A percentile compares a stretch with the other conserved stretches of the same genome.
Conservation (phyloP, 2,888 invertebrate genomes). For the Agrilus biguttatus region DNA sequence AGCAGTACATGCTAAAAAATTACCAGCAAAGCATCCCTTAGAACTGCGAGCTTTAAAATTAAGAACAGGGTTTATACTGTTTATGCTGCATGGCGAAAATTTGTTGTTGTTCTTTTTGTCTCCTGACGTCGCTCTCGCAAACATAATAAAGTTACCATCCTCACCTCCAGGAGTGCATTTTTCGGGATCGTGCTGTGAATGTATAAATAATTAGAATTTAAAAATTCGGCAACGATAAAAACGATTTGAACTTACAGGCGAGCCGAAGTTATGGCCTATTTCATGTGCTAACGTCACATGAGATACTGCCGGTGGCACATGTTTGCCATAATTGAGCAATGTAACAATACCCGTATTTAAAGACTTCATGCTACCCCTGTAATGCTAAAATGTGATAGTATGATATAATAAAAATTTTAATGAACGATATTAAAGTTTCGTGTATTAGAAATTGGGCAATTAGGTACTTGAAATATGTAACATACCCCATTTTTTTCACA, state of each 20-base stretch:
- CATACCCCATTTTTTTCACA: conserved; percentile 93
- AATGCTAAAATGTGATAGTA: conserved; percentile 50
- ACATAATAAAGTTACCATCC: conserved; percentile 99
- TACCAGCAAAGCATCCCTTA: conserved; percentile 87
- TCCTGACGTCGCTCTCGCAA: conserved; percentile 94
- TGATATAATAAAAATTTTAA: conserved; percentile 1
- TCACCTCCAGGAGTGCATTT: conserved; percentile 88
- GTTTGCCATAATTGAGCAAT: conserved; percentile 91
- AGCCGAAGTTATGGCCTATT: conserved; percentile 98
- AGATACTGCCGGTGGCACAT: conserved; percentile 95
- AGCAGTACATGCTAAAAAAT: conserved; percentile 7
- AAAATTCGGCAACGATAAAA: too few species aligned
- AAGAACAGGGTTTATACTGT: conserved; percentile 82
- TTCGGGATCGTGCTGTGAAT: conserved; percentile 79
- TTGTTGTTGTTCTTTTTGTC: conserved; percentile 96
- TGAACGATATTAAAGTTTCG: background rate
- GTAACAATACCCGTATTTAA: conserved; percentile 98
- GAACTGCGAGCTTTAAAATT: conserved; percentile 80
- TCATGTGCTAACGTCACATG: conserved; percentile 98
- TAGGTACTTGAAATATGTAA: conserved; percentile 11
- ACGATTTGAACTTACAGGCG: conserved; percentile 54
- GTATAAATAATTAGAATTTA: conserved; percentile 3
- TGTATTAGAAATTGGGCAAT: background rate
- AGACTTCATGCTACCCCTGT: conserved; percentile 83
- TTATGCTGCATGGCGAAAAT: conserved; percentile 88